Base-by-base conservation (phyloP, 2,113 vertebrate species). In the Dicerorhinus sumatrensis region DNA sequence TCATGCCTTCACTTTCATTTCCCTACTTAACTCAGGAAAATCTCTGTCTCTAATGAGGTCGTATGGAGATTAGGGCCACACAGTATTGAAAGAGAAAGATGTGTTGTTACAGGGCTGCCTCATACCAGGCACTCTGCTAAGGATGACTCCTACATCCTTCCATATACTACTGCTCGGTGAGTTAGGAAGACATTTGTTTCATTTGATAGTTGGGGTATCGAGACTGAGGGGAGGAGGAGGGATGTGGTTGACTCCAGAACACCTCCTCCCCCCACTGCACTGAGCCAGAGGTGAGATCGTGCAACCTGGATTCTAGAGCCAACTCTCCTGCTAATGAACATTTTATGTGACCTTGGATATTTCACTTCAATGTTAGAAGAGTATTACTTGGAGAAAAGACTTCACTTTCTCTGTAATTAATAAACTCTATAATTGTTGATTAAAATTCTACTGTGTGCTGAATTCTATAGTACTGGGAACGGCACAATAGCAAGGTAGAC, bases 81-180 rank as follows among this genome's bases (percentile, higher is more conserved):
- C 17, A 60, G 4, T 9, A 8, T 14, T 6, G 7, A 29, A 48
- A 33, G 29, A 79, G 9, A 23, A 65, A 31, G 42, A n/a, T 8
- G 8, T 54, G 0, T 5, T 8, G 29, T 5, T 84, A 0, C 13
- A 82, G 18, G 6, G 7, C 7, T 36, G 7, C 21, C 9, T 6
- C 3, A 2, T 9, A 3, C 5, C 14, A 6, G 29, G 42, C 20
- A 1, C 4, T 29, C 9, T n/a, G 3, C 18, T 3, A 42, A 42
- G 12, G 25, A 5, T 7, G 1, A 1, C 12, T 54, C 6, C 8
- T 85, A 14, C 8, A 12, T 27, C 5, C 9, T 36, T 54, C 76
- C 56, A 39, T 18, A 12, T 10, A 3, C 31, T 33, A 3, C 9
- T 46, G 12, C 18, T 77, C 20, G 2, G 5, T 56, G 16, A 80